Conservation (phyloP, 2,888 invertebrate genomes). For the Caenorhabditis sp. region DNA sequence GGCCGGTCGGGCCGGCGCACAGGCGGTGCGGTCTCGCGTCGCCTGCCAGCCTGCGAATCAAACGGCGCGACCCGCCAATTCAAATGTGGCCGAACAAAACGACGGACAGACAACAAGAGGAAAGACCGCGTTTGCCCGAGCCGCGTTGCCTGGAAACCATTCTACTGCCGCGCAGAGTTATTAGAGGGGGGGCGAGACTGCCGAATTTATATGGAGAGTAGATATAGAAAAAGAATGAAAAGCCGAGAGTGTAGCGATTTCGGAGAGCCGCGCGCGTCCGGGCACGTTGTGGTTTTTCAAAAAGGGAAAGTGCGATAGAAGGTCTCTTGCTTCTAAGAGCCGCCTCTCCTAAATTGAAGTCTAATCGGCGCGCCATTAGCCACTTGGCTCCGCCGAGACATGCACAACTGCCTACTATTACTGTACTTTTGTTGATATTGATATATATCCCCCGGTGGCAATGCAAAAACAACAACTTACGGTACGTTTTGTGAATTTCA, state of each 20-base stretch:
- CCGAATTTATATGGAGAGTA: slow-evolving; percentile 48
- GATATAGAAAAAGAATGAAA: slow-evolving; percentile 54
- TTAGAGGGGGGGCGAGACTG: slow-evolving; percentile 39
- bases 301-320: slow-evolving; percentile 49
- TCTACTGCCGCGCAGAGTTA: slow-evolving; percentile 22
- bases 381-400: slow-evolving; percentile 16
- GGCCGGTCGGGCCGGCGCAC: slow-evolving; percentile 18
- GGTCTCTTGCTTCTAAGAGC: slow-evolving; percentile 27
- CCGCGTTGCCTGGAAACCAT: slow-evolving; percentile 44
- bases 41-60: slow-evolving; percentile 51
- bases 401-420: slow-evolving; percentile 40
- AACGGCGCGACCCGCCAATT: slow-evolving; percentile 36
- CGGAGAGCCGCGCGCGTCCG: slow-evolving; percentile 16
- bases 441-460: slow-evolving; percentile 9
- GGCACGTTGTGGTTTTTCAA: slow-evolving; percentile 29
- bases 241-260: slow-evolving; percentile 52
- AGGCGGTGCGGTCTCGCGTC: slow-evolving; percentile 42
- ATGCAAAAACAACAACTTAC: slow-evolving; percentile 58
- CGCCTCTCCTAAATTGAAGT: slow-evolving; percentile 23
- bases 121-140: slow-evolving; percentile 21
- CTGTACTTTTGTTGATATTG: slow-evolving; percentile 18
- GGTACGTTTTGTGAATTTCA: slow-evolving; percentile 26
- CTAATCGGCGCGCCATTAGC: slow-evolving; percentile 5
- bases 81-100: slow-evolving; percentile 11
- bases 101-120: slow-evolving; percentile 7